These are phyloP conservation scores for Mustelus asterias DNA, from an alignment of 2,113 vertebrate genomes.

Conservation along the genomic window DNA sequence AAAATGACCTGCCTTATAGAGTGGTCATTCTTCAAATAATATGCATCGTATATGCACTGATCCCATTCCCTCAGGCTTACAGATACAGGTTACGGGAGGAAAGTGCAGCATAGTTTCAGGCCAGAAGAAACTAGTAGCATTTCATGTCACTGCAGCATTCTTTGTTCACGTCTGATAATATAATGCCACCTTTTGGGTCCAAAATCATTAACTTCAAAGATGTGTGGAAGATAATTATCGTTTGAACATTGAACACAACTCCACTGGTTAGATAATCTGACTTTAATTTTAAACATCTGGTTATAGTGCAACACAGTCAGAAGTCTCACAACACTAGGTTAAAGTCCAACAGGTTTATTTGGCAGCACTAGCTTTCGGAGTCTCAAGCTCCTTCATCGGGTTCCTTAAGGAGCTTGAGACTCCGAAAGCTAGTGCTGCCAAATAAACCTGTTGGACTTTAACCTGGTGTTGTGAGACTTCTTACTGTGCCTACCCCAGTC, in stretches of 20 bases:
- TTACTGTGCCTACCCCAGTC: too few relatives aligned
- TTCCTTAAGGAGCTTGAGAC: too few relatives aligned
- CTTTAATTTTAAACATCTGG: neutral
- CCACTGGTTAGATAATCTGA: neutral
- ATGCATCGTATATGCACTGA: neutral
- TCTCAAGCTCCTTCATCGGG: too few relatives aligned
- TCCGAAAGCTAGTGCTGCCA: too few relatives aligned
- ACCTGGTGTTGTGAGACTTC: too few relatives aligned
- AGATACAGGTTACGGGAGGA: neutral
- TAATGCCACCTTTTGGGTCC: neutral
- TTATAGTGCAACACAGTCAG: neutral
- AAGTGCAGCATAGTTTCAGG: neutral
- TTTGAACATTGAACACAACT: neutral
- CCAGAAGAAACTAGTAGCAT: neutral
- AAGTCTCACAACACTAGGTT: too few relatives aligned
- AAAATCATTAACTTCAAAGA: neutral
- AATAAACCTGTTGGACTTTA: too few relatives aligned
- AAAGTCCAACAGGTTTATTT: too few relatives aligned
- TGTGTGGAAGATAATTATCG: neutral
- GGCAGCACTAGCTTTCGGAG: too few relatives aligned
- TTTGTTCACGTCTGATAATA: neutral
- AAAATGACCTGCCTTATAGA: neutral
- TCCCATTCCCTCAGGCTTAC: neutral
- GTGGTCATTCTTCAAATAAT: neutral
- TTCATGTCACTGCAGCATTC: neutral